These are phyloP conservation scores for Paradoxurus hermaphroditus DNA, from an alignment of 2,113 vertebrate species.

Conservation along the genomic window DNA sequence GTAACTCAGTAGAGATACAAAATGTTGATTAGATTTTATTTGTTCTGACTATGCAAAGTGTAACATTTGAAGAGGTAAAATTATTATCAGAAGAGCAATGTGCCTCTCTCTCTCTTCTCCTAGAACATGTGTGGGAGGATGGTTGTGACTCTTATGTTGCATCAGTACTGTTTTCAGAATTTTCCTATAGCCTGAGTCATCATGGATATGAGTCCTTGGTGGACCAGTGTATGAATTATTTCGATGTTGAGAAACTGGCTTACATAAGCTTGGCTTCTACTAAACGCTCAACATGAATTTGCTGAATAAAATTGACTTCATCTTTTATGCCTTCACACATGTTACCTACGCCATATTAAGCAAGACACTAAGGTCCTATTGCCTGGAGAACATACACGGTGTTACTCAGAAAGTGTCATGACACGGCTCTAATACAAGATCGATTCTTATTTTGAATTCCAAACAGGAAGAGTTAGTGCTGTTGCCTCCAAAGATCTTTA, in stretches of 20 bases:
- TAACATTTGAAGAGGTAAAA: not conserved
- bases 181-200: conserved; percentile 12
- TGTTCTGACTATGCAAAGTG: not conserved
- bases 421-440: not conserved
- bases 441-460: not conserved
- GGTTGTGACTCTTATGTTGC: not conserved
- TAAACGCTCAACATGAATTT: not conserved
- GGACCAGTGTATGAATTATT: not conserved
- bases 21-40: conserved; percentile 33
- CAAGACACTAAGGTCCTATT: not conserved
- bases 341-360: not conserved
- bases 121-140: conserved; percentile 27
- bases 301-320: not conserved
- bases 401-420: not conserved
- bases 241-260: not conserved
- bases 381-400: not conserved
- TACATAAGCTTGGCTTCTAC: not conserved
- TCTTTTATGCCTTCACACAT: not conserved
- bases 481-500: not conserved
- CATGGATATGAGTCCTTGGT: not conserved
- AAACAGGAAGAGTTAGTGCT: not conserved
- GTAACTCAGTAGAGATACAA: not conserved
- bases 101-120: not conserved
- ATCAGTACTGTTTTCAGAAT: not conserved
- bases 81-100: conserved; percentile 31